Evolutionary conservation across 2,797 vertebrate genomes (phyloP), one percentile per base, ranked within the genome.

Genomic region (Danio kyathit): DNA sequence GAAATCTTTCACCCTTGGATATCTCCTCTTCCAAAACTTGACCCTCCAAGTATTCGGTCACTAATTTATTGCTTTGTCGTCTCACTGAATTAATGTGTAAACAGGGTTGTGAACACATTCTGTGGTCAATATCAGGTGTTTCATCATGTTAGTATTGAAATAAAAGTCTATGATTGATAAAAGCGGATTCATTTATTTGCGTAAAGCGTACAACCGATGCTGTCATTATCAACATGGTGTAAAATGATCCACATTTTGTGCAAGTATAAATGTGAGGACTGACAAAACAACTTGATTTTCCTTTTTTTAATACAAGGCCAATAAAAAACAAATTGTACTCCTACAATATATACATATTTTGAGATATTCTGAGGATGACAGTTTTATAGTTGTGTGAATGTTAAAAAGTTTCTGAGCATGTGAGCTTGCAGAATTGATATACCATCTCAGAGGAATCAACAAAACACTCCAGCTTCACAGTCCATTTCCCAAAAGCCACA

Each of bases 1-100:
- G 67, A 74, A 86, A 86, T 74, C 21, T 64, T 61, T 69, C 13
- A 56, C 57, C 48, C 48, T 61, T 63, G 14, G n/a, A 29, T 29
- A 29, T 72, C 4, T 11, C 11, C 7, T 69, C 21, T 70, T 43
- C 46, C 17, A 52, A 54, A 71, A 40, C 17, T 0, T 80, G 9
- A 60, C 7, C 14, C 6, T 4, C 48, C 52, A 10, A 9, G 10
- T 41, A 44, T 48, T 5, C 5, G 81, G 38, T 52, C 44, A 40
- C 43, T 12, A n/a, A 41, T 19, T 19, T 44, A 46, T 13, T 48
- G 19, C n/a, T 64, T 59, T 19, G 13, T 14, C 10, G 4, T 56
- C 51, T 72, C 12, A 4, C 16, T 67, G 51, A 59, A 52, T 69
- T 54, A 61, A 21, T 48, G 40, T 52, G 9, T 21, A 44, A 19